Base-by-base conservation (phyloP, 1,140 invertebrate species). In the Papilio dardanus region DNA sequence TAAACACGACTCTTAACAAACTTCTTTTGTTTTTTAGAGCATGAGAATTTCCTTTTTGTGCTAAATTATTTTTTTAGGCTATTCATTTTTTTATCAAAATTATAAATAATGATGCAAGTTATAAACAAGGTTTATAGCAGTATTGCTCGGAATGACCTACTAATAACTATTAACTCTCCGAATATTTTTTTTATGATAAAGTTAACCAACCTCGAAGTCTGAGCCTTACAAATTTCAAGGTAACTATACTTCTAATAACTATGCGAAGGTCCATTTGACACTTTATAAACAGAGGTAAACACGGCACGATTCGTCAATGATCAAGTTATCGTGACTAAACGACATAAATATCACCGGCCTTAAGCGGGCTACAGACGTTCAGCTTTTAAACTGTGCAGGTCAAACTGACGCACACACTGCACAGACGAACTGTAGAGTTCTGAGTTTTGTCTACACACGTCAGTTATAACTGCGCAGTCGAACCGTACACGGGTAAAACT, bases 261-360 rank as follows among this genome's bases (percentile, higher is more conserved):
- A 77, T 77, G 74, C 65, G 76, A 80, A 83, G 83, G 81, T 77
- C 71, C 31, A 79, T 78, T 81, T 80, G 76, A 79, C 79, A 84
- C 75, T 81, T 79, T 78, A 74, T 74, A 67, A 30, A 30, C 71
- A 82, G 58, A 71, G 58, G 65, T 80, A 79, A 75, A 69, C 74
- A 73, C 31, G n/a, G 69, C 77, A 78, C 77, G 74, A 74, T 76
- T 76, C 74, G 71, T 80, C 76, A 81, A 78, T 77, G 69, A 81
- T 73, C 74, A 54, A 75, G 65, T 58, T 75, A 69, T 79, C 78
- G 81, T 83, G 78, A 83, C 78, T 76, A 80, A 81, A 80, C 76
- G 78, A 84, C 79, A 77, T 84, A 76, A 83, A 80, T 79, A 75
- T 73, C 78, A 50, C 62, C 71, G 80, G 79, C 80, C 80, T 79